A percentile compares a stretch with the other conserved stretches of the same genome.
These are phyloP conservation scores for Tenualosa thibaudeaui DNA, from an alignment of 2,797 vertebrate genomes.

Conservation along the genomic window DNA sequence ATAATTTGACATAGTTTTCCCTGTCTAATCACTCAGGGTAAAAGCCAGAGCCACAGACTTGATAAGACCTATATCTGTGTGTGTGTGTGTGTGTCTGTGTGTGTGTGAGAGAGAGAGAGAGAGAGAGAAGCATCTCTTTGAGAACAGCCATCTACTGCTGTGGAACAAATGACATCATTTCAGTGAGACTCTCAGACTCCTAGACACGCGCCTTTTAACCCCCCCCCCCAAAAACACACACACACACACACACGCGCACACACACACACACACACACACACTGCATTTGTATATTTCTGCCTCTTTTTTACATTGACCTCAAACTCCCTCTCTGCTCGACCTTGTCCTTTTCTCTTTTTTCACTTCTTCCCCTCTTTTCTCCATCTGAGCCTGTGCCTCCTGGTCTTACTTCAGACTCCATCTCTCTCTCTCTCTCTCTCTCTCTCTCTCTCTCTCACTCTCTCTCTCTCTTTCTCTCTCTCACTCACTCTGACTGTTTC, in stretches of 20 bases:
- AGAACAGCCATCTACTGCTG: constrained; percentile 23
- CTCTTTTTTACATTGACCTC: too few species aligned
- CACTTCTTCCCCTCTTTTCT: not conserved
- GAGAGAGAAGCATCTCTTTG: constrained; percentile 6
- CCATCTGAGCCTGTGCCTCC: not conserved
- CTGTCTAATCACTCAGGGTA: not conserved
- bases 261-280: not conserved
- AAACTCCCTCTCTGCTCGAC: not conserved
- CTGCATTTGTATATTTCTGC: not conserved
- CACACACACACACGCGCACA: not conserved
- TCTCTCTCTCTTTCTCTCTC: not conserved
- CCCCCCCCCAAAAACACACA: not conserved
- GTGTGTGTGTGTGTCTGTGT: constrained; percentile 4
- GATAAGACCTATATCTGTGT: constrained; percentile 18
- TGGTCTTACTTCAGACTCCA: not conserved
- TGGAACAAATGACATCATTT: constrained; percentile 14
- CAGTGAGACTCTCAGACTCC: not conserved
- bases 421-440: constrained; percentile 34
- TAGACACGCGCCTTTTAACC: constrained; percentile 19
- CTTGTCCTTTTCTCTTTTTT: not conserved
- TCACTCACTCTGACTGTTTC: not conserved
- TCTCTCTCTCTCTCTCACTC: constrained; percentile 19
- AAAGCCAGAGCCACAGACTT: not conserved
- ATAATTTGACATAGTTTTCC: not conserved
- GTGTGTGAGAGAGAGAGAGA: not conserved